Base-by-base conservation (phyloP, 2,888 invertebrate genomes). In the Seira sanloemensis region DNA sequence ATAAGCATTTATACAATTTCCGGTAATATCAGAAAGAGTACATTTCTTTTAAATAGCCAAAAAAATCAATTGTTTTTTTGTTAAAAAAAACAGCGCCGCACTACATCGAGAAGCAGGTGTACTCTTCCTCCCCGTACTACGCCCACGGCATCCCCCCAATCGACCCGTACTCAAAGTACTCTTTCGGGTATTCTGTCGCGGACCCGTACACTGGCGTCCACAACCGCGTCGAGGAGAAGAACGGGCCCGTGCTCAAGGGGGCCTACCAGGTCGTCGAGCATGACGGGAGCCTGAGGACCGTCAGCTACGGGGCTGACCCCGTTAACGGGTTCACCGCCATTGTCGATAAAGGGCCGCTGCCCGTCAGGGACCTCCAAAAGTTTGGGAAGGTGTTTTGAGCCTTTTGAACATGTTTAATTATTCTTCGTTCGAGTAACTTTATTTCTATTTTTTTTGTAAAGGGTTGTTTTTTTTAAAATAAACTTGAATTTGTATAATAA, bases 301-400 rank as follows among this genome's bases (percentile, higher is more conserved):
- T 85, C 0, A 23, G 68, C 16, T 85, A 85, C 74, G 46, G 77
- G 16, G 85, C 85, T 19, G 85, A 85, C 27, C 81, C 85, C 21
- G 27, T 68, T 12, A 25, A 71, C 23, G 85, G 85, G 7, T 85
- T 85, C 65, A 65, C 80, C 16, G 85, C 85, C 21, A 58, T 81
- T 26, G 85, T 85, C 7, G 85, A 85, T 50, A 77, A 78, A 25
- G 84, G 81, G n/a, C 84, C 84, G 5, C 68, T 84, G 0, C 84
- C 84, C 16, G 84, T 84, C 2, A 46, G 84, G n/a, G 84, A 84
- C 26, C 50, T 84, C n/a, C 73, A 72, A 18, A 79, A 78, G 54
- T 58, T 71, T 23, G 54, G 73, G 27, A 73, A 73, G 25, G 73
- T 54, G n/a, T 62, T 73, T 21, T 73, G 27, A 21, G 4, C 7